Percentiles rank a stretch among this genome's conserved stretches.
phyloP scores from a whole-genome alignment of 2,113 vertebrate species.

The cat (Felis catus) region DNA sequence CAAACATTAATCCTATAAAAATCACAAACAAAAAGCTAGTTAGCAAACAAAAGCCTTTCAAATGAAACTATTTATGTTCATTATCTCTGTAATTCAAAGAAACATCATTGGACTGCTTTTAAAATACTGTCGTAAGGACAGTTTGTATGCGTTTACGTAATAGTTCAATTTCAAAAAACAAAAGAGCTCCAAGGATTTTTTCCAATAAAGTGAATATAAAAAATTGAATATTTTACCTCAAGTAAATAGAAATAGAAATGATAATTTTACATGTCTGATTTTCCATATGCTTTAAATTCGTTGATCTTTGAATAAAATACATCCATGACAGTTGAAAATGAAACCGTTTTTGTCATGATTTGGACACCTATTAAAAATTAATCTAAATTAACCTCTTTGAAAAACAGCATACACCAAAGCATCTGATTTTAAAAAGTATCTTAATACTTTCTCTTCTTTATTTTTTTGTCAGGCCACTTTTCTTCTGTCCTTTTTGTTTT shows the following conservation, averaged over 20 bases:
- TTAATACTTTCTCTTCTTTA: not conserved
- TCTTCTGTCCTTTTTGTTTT: not conserved
- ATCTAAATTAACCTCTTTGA: not conserved
- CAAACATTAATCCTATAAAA: slow-evolving; percentile 57
- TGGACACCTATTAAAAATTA: not conserved
- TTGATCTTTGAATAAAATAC: not conserved
- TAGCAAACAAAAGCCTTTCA: slow-evolving; percentile 6
- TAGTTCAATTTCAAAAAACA: not conserved
- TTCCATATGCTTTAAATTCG: not conserved
- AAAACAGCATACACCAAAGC: not conserved
- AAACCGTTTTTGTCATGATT: not conserved
- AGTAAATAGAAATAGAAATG: not conserved
- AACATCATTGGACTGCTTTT: not conserved
- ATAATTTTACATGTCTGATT: not conserved
- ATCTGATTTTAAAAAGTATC: not conserved
- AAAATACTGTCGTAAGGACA: not conserved
- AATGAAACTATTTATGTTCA: not conserved
- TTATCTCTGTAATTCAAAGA: slow-evolving; percentile 14
- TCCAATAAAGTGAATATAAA: not conserved
- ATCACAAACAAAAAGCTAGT: slow-evolving; percentile 26
- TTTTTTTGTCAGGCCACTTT: not conserved
- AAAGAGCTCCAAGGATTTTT: not conserved
- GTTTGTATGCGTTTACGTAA: not conserved
- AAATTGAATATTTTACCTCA: not conserved
- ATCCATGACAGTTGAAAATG: not conserved